A percentile compares a stretch with the other conserved stretches of the same genome.
These are phyloP conservation scores for Numida meleagris DNA, from an alignment of 2,113 vertebrate species.

Conservation along the genomic window DNA sequence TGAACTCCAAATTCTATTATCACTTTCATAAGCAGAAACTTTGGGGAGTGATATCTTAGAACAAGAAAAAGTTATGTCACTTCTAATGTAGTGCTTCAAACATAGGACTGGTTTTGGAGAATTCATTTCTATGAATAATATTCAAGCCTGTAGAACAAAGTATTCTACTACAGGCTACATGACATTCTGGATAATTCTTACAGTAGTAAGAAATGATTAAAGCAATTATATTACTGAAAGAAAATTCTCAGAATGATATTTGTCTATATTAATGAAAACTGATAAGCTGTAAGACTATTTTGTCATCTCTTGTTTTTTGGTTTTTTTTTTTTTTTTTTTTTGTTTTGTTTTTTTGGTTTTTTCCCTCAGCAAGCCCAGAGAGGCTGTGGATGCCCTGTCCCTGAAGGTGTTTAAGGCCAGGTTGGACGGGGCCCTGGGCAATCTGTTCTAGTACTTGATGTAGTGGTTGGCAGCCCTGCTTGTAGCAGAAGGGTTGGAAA, in stretches of 20 bases:
- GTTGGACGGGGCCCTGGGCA: too few relatives aligned
- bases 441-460: too few relatives aligned
- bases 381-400: too few relatives aligned
- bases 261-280: neutral
- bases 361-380: neutral
- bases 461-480: too few relatives aligned
- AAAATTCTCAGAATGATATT: neutral
- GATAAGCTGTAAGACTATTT: neutral
- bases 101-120: neutral
- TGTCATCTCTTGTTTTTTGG: neutral
- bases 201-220: neutral
- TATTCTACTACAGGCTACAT: neutral
- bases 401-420: too few relatives aligned
- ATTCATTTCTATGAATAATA: neutral
- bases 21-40: constrained; percentile 5
- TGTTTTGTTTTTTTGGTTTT: neutral
- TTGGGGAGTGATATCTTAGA: neutral
- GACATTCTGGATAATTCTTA: neutral
- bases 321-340: too few relatives aligned
- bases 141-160: neutral
- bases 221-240: neutral
- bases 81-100: neutral
- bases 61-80: constrained; percentile 12
- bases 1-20: constrained; percentile 22
- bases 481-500: too few relatives aligned